Conservation (phyloP, 2,888 invertebrate genomes). For the Helobdella robusta region DNA sequence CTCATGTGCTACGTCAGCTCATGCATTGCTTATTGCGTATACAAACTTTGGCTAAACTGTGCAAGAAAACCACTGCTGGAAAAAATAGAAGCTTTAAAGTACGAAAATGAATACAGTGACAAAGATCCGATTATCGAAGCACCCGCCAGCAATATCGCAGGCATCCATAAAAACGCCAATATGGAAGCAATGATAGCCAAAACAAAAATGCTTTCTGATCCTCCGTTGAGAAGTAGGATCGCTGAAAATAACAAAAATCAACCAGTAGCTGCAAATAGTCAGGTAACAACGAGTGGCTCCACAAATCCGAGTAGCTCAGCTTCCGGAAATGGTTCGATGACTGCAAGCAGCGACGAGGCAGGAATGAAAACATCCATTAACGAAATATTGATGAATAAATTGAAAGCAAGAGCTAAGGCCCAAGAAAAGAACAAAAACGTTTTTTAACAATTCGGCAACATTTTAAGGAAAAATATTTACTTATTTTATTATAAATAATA, state of each 20-base stretch:
- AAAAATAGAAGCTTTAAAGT: background rate
- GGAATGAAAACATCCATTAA: constrained; percentile 3
- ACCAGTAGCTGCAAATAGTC: background rate
- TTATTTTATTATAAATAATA: no score
- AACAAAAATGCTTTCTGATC: no score
- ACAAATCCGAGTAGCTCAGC: background rate
- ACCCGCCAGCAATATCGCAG: background rate
- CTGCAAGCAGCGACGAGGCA: background rate
- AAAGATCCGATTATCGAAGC: background rate
- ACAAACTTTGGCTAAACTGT: constrained; percentile 18
- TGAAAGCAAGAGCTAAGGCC: constrained; percentile 5
- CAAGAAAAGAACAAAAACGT: no score
- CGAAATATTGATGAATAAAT: constrained; percentile 15
- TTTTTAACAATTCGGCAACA: no score
- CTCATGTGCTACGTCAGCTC: constrained; percentile 16
- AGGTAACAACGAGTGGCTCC: background rate
- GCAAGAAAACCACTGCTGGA: background rate
- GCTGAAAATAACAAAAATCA: no score
- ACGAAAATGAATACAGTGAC: background rate
- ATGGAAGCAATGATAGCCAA: no score
- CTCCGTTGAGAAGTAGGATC: no score
- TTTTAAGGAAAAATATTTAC: no score
- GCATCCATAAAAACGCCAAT: background rate
- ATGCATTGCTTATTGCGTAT: constrained; percentile 14
- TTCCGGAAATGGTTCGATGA: background rate